Evolutionary conservation across 92 coral and sea anemone species (phyloP), one percentile per base, ranked within the genome.

Genomic region (Umimayanthus chanpuru): DNA sequence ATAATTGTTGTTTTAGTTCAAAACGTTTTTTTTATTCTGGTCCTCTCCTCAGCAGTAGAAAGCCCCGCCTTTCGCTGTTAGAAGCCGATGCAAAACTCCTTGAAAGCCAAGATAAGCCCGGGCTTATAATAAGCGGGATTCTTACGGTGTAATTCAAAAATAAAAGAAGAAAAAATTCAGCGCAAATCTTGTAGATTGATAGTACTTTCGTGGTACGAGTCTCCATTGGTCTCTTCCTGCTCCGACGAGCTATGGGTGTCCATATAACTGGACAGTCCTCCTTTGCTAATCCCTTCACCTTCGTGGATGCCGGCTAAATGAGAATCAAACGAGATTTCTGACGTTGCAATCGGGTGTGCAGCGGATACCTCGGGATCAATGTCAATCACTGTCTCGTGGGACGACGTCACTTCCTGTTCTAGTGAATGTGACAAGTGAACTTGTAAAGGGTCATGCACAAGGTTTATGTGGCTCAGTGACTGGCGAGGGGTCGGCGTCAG

Each of bases 151-250:
- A 26, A 2, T 44, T 25, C 6, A n/a, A 78, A n/a, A 15, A 53
- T 20, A 53, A 11, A 53, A 12, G 3, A 39, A 39, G 53, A 21
- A 16, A 20, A 3, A 65, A 26, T 12, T 95, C 72, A 96, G 82
- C 95, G 94, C 66, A 96, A 89, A 87, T 96, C 99, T 81, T 95
- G 99, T 38, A 96, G 81, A 83, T 96, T 96, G 56, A 96, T 96
- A 12, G 99, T 96, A 72, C 99, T 96, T 81, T 95, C 99, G 20
- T 94, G 96, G 55, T 96, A 95, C n/a, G 91, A 67, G 66, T 95
- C 96, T 7, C 91, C 94, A 44, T 90, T 92, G 68, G 87, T 66
- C 23, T 93, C 98, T 29, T 95, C 98, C 81, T 91, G 94, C 61
- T 94, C 97, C 20, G 94, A 89, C 9, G 95, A 91, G 28, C 92